Evolutionary conservation across 2,113 vertebrate genomes (phyloP).

Genomic region (Solenodon paradoxus): DNA sequence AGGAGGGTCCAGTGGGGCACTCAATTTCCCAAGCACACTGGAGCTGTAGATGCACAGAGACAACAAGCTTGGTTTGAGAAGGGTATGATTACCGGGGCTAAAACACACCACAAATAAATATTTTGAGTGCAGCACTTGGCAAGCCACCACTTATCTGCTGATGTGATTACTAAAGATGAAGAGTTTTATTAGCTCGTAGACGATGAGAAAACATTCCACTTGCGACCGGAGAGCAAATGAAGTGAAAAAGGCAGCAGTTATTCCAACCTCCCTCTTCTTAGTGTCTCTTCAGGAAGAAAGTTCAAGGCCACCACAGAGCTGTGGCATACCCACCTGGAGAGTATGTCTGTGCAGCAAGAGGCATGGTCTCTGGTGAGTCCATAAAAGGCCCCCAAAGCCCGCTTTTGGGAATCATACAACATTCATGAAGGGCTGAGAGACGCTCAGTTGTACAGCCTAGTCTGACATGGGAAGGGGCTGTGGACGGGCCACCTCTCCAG

Average conservation of each 20-base stretch:
- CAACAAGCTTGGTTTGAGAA: not conserved
- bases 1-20: no score
- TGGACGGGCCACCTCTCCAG: no score
- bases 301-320: not conserved
- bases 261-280: not conserved
- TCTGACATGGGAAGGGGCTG: no score
- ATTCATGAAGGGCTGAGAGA: no score
- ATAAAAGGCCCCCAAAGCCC: not conserved
- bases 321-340: not conserved
- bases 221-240: not conserved
- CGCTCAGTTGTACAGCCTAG: no score
- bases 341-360: not conserved
- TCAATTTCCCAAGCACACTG: no score
- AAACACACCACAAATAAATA: not conserved
- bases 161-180: not conserved
- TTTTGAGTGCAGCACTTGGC: not conserved
- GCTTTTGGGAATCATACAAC: fast-evolving
- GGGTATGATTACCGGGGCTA: not conserved
- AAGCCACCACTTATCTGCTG: not conserved
- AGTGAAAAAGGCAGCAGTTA: not conserved
- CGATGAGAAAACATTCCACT: not conserved
- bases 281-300: not conserved
- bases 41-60: not conserved
- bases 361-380: fast-evolving
- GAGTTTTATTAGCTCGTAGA: no score